Evolutionary conservation across 2,797 vertebrate species (phyloP).

Genomic region (Microtus obscurus): DNA sequence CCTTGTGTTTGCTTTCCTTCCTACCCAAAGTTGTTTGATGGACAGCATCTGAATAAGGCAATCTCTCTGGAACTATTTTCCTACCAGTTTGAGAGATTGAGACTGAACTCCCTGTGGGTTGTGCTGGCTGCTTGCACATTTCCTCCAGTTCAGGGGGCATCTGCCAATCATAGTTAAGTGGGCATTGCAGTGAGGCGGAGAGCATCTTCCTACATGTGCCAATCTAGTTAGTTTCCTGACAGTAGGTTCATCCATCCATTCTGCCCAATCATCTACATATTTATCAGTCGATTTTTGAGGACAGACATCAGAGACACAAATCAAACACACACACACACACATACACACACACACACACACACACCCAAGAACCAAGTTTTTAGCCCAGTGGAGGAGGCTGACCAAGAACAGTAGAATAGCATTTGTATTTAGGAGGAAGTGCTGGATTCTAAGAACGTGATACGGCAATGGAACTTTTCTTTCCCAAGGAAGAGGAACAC

Average conservation of each 20-base stretch:
- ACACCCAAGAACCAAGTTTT: not conserved
- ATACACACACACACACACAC: not conserved
- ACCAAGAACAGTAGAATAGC: not conserved
- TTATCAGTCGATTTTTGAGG: not conserved
- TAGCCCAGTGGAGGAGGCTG: not conserved
- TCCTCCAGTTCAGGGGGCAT: not conserved
- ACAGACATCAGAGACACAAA: not conserved
- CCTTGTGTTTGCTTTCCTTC: slow-evolving; percentile 33
- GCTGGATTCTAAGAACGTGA: not conserved
- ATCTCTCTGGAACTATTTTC: slow-evolving; percentile 47
- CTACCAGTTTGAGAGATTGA: slow-evolving; percentile 1
- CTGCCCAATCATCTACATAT: not conserved
- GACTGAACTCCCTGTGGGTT: not conserved
- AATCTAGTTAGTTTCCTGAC: not conserved
- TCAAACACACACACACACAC: not conserved
- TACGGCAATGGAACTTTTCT: not conserved
- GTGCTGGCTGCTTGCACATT: slow-evolving; percentile 5
- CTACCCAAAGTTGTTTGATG: slow-evolving; percentile 24
- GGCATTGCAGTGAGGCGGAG: not conserved
- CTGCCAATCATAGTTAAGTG: slow-evolving; percentile 52
- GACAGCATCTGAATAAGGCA: slow-evolving; percentile 43
- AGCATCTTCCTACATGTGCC: not conserved
- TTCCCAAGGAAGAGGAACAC: not conserved
- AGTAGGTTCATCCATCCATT: not conserved
- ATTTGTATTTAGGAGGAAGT: not conserved